phyloP scores from a whole-genome alignment of 1,140 invertebrate species.

The Trichonephila clavata region DNA sequence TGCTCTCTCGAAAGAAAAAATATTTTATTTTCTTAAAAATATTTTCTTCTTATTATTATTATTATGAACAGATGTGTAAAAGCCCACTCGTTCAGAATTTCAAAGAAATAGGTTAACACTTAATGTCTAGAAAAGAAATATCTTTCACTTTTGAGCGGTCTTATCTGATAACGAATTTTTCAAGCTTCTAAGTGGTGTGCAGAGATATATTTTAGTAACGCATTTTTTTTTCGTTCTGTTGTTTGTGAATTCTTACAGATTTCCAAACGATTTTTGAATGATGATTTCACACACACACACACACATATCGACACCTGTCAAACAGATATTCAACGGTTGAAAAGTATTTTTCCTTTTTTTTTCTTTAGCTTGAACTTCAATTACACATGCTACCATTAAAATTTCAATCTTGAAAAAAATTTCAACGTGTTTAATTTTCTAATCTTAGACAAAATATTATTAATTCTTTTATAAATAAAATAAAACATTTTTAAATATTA shows the following conservation, averaged over 20 bases:
- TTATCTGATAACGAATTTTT: constrained; percentile 32
- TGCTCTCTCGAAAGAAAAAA: background rate
- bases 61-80: constrained; percentile 20
- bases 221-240: background rate
- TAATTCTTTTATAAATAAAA: no score
- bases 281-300: no score
- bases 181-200: background rate
- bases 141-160: background rate
- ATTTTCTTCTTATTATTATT: background rate
- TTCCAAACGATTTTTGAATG: background rate
- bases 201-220: constrained; percentile 12
- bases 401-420: no score
- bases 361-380: background rate
- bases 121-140: background rate
- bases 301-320: background rate
- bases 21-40: background rate
- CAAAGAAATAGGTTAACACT: constrained; percentile 24
- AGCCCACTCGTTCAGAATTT: constrained; percentile 30
- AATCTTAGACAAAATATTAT: no score
- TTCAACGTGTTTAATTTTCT: no score
- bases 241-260: background rate
- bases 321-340: background rate
- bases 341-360: no score
- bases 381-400: no score
- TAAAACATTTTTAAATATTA: no score